These are phyloP conservation scores for Sinhomidia bicolor DNA, from an alignment of 2,888 invertebrate species.

Conservation along the genomic window DNA sequence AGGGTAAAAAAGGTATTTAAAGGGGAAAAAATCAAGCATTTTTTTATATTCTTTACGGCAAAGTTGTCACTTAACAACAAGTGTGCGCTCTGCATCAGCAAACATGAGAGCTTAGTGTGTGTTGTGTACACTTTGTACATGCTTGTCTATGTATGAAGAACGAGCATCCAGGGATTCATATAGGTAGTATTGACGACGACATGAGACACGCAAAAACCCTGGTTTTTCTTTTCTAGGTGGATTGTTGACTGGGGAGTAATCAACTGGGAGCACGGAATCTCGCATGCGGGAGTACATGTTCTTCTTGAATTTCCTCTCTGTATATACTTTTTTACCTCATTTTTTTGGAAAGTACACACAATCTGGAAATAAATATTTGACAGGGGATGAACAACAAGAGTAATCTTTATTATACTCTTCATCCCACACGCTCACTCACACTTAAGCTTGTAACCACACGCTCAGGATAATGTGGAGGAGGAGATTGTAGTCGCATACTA, in stretches of 20 bases:
- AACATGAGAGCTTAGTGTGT: not conserved
- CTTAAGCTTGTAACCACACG: not conserved
- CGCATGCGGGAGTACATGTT: not conserved
- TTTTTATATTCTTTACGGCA: not conserved
- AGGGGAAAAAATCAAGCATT: not conserved
- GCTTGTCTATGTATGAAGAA: conserved; percentile 34
- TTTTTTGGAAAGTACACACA: not conserved
- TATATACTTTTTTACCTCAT: not conserved
- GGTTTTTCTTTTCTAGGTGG: not conserved
- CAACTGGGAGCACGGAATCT: conserved; percentile 24
- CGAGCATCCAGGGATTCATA: conserved; percentile 25
- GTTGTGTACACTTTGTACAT: too few relatives aligned
- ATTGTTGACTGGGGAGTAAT: conserved; percentile 39
- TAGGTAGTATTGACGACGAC: not conserved
- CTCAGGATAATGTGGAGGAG: not conserved
- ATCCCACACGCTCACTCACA: conserved; percentile 12
- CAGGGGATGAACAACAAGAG: not conserved
- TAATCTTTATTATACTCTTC: conserved; percentile 29
- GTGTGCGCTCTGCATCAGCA: not conserved
- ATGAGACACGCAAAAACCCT: conserved; percentile 9
- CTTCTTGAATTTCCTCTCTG: not conserved
- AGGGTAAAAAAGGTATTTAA: not conserved
- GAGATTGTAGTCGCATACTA: not conserved
- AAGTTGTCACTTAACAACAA: conserved; percentile 11
- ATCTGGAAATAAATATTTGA: conserved; percentile 46